A percentile compares a stretch with the other conserved stretches of the same genome.
Conservation (phyloP, 2,113 vertebrate genomes). For the Sinocyclocheilus anophthalmus region DNA sequence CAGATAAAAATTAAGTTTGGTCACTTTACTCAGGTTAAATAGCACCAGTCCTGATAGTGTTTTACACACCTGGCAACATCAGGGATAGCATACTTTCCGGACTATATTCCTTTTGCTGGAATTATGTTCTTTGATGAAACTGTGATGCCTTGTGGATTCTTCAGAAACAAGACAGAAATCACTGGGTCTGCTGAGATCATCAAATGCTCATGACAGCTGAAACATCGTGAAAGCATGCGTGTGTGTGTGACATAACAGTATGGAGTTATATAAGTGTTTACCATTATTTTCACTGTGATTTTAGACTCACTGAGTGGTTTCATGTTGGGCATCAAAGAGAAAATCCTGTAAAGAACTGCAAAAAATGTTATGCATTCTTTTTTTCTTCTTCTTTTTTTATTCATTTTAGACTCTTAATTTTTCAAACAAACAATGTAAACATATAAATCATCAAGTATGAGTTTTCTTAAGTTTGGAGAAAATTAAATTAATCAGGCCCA, state of each 20-base stretch:
- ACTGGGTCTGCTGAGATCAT: not conserved
- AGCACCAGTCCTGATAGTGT: not conserved
- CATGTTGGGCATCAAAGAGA: slow-evolving; percentile 51
- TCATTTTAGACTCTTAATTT: too few relatives aligned
- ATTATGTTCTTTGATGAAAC: slow-evolving; percentile 25
- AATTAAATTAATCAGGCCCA: too few relatives aligned
- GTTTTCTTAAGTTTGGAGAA: too few relatives aligned
- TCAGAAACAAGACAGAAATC: not conserved
- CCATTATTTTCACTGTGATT: slow-evolving; percentile 52
- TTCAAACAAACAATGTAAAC: too few relatives aligned
- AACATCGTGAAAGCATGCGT: not conserved
- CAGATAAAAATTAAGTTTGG: too few relatives aligned
- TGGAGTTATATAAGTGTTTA: not conserved
- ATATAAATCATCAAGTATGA: too few relatives aligned
- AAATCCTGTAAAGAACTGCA: slow-evolving; percentile 51
- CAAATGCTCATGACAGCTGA: not conserved
- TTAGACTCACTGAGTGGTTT: slow-evolving; percentile 4
- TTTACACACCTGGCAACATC: slow-evolving; percentile 57
- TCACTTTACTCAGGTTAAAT: too few relatives aligned
- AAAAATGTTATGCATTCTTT: too few relatives aligned
- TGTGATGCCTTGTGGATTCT: slow-evolving; percentile 54
- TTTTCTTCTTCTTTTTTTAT: not conserved
- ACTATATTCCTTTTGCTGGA: slow-evolving; percentile 41
- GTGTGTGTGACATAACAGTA: not conserved
- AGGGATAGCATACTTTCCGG: slow-evolving; percentile 48